Evolutionary conservation across 2,797 vertebrate genomes (phyloP).

Genomic region (Amphiprion clarkii): DNA sequence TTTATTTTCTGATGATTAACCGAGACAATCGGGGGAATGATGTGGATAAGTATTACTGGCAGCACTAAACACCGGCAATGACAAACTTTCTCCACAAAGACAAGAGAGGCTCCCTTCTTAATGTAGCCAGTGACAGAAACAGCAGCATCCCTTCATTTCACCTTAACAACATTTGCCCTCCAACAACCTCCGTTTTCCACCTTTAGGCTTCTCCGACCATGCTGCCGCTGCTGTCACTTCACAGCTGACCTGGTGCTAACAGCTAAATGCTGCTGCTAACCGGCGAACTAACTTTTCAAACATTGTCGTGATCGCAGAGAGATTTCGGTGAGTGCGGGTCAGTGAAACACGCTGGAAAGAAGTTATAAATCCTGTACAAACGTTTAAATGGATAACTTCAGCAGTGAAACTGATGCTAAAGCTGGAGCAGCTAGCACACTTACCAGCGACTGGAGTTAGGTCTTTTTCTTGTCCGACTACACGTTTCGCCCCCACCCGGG

Average conservation of each 20-base stretch:
- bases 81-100: too few species aligned
- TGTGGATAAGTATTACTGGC: too few species aligned
- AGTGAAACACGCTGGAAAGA: neutral
- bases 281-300: neutral
- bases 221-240: neutral
- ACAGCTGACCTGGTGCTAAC: constrained; percentile 39
- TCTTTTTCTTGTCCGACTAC: constrained; percentile 48
- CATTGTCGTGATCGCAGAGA: neutral
- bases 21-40: too few species aligned
- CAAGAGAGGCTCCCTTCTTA: too few species aligned
- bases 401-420: neutral
- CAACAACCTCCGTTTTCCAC: too few species aligned
- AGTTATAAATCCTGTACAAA: rapidly evolving
- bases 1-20: too few species aligned
- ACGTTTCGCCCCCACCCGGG: constrained; percentile 23
- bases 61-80: too few species aligned
- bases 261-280: constrained; percentile 28
- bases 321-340: neutral
- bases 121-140: too few species aligned
- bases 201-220: too few species aligned
- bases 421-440: constrained; percentile 39
- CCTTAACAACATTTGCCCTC: too few species aligned
- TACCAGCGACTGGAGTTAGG: constrained; percentile 52
- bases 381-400: neutral
- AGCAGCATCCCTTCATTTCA: too few species aligned